These are phyloP conservation scores for Cryptomyrus ogoouensis DNA, from an alignment of 2,113 vertebrate species.

Conservation along the genomic window DNA sequence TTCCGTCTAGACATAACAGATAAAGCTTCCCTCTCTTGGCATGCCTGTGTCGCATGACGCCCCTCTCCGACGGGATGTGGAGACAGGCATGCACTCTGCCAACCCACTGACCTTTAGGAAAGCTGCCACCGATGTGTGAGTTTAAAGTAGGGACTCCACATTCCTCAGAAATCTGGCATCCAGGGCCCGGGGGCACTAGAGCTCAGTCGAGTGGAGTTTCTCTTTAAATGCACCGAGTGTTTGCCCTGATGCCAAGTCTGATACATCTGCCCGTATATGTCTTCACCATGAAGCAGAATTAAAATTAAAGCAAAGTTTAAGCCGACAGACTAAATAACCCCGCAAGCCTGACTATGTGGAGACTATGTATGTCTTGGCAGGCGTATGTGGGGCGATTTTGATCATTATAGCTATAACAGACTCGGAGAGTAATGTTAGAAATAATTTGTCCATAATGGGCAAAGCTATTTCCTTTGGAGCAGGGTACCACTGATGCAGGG, in stretches of 20 bases:
- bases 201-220: constrained; percentile 15
- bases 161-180: constrained; percentile 45
- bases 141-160: constrained; percentile 49
- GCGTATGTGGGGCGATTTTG: constrained; percentile 29
- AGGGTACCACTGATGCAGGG: constrained; percentile 48
- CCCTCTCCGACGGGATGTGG: not conserved
- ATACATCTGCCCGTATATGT: not conserved
- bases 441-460: constrained; percentile 49
- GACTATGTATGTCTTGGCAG: constrained; percentile 7
- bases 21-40: not conserved
- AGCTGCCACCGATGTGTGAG: constrained; percentile 44
- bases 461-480: constrained; percentile 55
- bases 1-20: not conserved
- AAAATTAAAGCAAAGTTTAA: constrained; percentile 12
- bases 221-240: constrained; percentile 24
- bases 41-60: not conserved
- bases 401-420: constrained; percentile 45
- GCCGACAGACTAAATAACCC: not conserved
- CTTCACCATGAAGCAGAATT: constrained; percentile 4
- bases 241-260: not conserved
- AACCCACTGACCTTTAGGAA: constrained; percentile 33
- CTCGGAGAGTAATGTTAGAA: constrained; percentile 51
- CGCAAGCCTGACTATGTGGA: not conserved
- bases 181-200: not conserved
- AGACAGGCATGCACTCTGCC: not conserved